Evolutionary conservation across 2,888 invertebrate species (phyloP), one percentile per base, ranked within the genome.

Genomic region (Diplolepis rosae): DNA sequence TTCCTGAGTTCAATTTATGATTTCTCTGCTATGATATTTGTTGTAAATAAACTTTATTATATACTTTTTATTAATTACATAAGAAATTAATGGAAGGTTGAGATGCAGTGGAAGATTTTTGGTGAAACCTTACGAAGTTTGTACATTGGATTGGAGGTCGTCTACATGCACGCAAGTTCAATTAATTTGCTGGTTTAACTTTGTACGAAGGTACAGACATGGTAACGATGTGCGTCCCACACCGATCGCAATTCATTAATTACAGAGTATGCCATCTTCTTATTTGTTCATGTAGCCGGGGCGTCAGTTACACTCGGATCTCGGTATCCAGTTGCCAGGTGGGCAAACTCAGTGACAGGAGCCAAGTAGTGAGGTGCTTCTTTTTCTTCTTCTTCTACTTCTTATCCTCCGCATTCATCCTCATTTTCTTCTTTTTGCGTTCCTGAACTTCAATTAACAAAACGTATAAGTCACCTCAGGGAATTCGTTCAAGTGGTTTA

Each of bases 191-290:
- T n/a, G 22, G 24, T n/a, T 24, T 9, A 24, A 24, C 50, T 24
- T 7, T 6, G 24, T n/a, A 50, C 24, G 11, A 24, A 11, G 27
- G 11, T 50, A 22, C 9, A 24, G 50, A 13, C 22, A 22, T 1
- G 50, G 27, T 9, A 27, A 2, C 1, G 13, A 24, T 27, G 50
- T 50, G 50, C 27, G 24, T 50, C 9, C 22, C 50, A 50, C 50
- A 50, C 66, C 67, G 66, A 66, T 66, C 35, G 48, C 71, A 30
- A 54, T 68, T 68, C 68, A 68, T 68, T 71, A 71, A 71, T 71
- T 71, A 68, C 71, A 68, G 28, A 48, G 18, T 35, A 13, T 48
- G 48, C 18, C 56, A 39, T 69, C 50, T 32, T 72, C 66, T 68
- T 72, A 72, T 72, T 69, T 69, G 54, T 22, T 52, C 66, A 11